Base-by-base conservation (phyloP, 2,888 invertebrate species). In the Synergus laeviventris region DNA sequence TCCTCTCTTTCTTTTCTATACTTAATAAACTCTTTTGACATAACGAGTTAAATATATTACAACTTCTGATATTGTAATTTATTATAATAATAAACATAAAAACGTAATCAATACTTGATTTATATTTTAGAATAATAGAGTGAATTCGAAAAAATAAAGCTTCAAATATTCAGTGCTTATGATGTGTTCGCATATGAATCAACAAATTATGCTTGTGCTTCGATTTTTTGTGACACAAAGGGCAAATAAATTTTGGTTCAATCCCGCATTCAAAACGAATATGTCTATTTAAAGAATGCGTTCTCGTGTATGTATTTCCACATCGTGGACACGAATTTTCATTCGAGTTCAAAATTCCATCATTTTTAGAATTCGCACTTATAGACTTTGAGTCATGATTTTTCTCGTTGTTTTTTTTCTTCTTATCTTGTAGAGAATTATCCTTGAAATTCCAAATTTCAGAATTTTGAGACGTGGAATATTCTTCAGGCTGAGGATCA, bases 201-300 rank as follows among this genome's bases (percentile, higher is more conserved):
- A 91, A 87, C 38, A 93, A 86, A 85, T 93, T 93, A 31, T 86
- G 84, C 80, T 94, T 94, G 76, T 96, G 92, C 0, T 95, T 95
- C 89, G 96, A 97, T 81, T 93, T 93, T 83, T 94, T 94, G 38
- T 94, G 92, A 86, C 97, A 97, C 74, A 93, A 92, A 36, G 93
- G 92, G 89, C 96, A 97, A 38, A 93, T 92, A 85, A 92, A 95
- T 0, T 93, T 84, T 11, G 87, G 91, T 66, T 91, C 90, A 75
- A 91, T 90, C 11, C 81, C 78, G 83, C 94, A 94, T 84, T 94
- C 94, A 86, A 93, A 93, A 77, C 92, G 92, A 76, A 93, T 91
- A 85, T 94, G 94, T 73, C 93, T 91, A 77, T 76, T 76, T 4
- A 83, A 66, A 83, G 92, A 92, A 82, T 93, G 93, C 18, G 92